A percentile compares a stretch with the other conserved stretches of the same genome.
Conservation (phyloP, 2,888 invertebrate species). For the Orthonevra nobilis region DNA sequence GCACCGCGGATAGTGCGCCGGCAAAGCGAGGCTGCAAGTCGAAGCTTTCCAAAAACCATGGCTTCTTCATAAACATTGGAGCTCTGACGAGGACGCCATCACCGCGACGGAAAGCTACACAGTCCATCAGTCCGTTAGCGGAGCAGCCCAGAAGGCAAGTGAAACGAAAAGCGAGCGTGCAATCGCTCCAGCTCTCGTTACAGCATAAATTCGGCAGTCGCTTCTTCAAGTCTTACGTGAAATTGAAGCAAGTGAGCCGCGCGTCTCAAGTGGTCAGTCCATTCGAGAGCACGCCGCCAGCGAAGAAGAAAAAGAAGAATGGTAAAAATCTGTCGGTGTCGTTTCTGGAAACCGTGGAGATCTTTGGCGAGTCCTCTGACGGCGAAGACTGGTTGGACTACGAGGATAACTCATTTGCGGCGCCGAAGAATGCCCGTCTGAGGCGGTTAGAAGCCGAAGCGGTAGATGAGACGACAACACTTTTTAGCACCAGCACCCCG, state of each 20-base stretch:
- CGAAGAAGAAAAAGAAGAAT: slow-evolving; percentile 41
- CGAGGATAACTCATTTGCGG: slow-evolving; percentile 18
- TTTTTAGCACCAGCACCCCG: slow-evolving; percentile 23
- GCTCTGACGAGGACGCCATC: slow-evolving; percentile 23
- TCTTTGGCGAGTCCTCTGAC: slow-evolving; percentile 70
- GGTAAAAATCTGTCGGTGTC: slow-evolving; percentile 66
- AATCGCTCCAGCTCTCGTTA: background rate
- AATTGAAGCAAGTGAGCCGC: slow-evolving; percentile 42
- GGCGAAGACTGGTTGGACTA: slow-evolving; percentile 47
- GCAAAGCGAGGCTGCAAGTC: slow-evolving; percentile 25
- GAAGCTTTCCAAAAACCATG: slow-evolving; percentile 8
- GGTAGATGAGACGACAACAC: slow-evolving; percentile 64
- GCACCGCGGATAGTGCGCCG: background rate
- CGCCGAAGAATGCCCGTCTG: slow-evolving; percentile 45
- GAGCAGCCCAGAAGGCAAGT: background rate
- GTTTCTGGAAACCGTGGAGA: slow-evolving; percentile 71
- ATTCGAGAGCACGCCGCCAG: background rate
- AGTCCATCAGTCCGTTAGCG: background rate
- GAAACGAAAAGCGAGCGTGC: background rate
- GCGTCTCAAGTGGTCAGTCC: background rate
- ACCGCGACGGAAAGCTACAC: slow-evolving; percentile 14
- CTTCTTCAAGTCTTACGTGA: slow-evolving; percentile 69
- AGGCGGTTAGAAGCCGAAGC: slow-evolving; percentile 72
- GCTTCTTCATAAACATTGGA: slow-evolving; percentile 49
- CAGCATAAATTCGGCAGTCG: slow-evolving; percentile 59